A percentile compares a stretch with the other conserved stretches of the same genome.
These are phyloP conservation scores for Empis stercorea DNA, from an alignment of 2,888 invertebrate genomes.

Conservation along the genomic window DNA sequence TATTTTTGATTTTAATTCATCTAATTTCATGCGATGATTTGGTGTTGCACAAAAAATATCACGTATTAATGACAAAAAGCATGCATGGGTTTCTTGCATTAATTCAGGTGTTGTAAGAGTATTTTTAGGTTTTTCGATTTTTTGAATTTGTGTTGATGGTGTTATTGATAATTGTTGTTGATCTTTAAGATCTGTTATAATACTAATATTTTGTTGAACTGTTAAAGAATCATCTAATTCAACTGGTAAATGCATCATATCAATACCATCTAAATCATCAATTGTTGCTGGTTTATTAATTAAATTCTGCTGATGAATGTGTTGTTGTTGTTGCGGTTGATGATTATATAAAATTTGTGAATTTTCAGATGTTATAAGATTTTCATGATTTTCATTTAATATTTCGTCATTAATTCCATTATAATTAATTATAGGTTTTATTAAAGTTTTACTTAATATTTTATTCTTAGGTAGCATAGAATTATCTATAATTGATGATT, in stretches of 20 bases:
- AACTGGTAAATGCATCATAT: slow-evolving; percentile 67
- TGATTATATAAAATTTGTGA: background rate
- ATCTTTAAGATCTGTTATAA: slow-evolving; percentile 2
- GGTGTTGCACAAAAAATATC: slow-evolving; percentile 77
- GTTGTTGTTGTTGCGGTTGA: slow-evolving; percentile 1
- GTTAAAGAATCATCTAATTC: slow-evolving; percentile 49
- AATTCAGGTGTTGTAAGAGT: slow-evolving; percentile 36
- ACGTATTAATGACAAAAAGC: slow-evolving; percentile 76
- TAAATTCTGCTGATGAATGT: background rate
- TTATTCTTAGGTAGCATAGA: background rate
- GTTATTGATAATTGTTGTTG: slow-evolving; percentile 1
- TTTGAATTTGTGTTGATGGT: slow-evolving; percentile 1
- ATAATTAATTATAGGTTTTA: background rate
- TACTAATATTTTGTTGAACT: slow-evolving; percentile 9
- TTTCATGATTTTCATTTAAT: background rate
- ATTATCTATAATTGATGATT: background rate
- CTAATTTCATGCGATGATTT: slow-evolving; percentile 70
- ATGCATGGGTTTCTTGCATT: slow-evolving; percentile 70
- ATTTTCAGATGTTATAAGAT: background rate
- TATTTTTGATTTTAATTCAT: slow-evolving; percentile 60
- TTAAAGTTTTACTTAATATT: background rate
- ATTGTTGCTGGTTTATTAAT: slow-evolving; percentile 4
- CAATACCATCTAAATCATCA: slow-evolving; percentile 46
- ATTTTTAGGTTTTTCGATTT: background rate
- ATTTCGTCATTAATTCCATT: background rate